Base-by-base conservation (phyloP, 2,797 vertebrate genomes). In the Otus scops region DNA sequence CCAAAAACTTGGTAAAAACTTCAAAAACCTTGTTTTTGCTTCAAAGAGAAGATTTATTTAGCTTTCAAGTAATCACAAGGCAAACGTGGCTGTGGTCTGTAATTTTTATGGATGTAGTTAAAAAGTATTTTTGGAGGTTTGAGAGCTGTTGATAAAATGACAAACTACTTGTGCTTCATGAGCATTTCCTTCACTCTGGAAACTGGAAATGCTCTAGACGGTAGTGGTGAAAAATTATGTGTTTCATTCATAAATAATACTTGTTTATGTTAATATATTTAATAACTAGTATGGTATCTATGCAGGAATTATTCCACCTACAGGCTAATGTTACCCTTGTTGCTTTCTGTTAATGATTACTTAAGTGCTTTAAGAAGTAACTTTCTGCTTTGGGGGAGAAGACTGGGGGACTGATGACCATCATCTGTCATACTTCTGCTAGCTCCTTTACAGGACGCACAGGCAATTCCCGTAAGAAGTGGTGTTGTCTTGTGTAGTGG, bases 51-150 rank as follows among this genome's bases (percentile, higher is more conserved):
- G 90, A 95, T 91, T 96, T 97, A 95, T 97, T 95, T 97, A 95
- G 97, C 94, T 89, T 95, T 75, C 74, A 95, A 95, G 95, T 95
- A 95, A 97, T 97, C 93, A 97, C 86, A 97, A 95, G 91, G 96
- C 91, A 92, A 95, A 94, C 73, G 64, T 67, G 76, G 38, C 94
- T 85, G 67, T 86, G 91, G 92, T 89, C 97, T 97, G 75, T 95
- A 96, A 92, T 95, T 95, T 95, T 96, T 95, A 92, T 95, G 77
- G 87, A 88, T 90, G 87, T 68, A 93, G 77, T 95, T 91, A 57
- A 78, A n/a, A 80, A 92, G 88, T 94, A 92, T 94, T 94, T 96
- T 95, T 94, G 65, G 91, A 94, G 36, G 32, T 70, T 92, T 89
- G 77, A 93, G 87, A 94, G 70, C 81, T 95, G 88, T 92, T 97